Evolutionary conservation across 2,888 invertebrate species (phyloP).

Genomic region (Polymixis flavicincta): DNA sequence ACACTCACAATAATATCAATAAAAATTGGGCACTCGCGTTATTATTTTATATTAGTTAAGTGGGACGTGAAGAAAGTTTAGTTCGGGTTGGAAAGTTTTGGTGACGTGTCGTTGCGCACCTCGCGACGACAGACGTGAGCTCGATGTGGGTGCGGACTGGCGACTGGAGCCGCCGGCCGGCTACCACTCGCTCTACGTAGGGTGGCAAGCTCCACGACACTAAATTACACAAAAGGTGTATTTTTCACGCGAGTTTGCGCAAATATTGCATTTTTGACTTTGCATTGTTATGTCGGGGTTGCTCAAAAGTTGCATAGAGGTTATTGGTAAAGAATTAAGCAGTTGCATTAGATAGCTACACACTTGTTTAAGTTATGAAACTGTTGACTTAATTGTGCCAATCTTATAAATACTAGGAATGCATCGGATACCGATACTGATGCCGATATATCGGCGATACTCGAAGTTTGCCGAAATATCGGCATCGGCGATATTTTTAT

Average conservation of each 20-base stretch:
- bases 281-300: slow-evolving; percentile 36
- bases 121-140: slow-evolving; percentile 64
- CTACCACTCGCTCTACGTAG: slow-evolving; percentile 74
- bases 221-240: slow-evolving; percentile 40
- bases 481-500: too few relatives aligned
- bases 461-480: too few relatives aligned
- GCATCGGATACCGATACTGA: too few relatives aligned
- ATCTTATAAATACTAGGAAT: background rate
- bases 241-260: slow-evolving; percentile 39
- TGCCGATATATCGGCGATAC: too few relatives aligned
- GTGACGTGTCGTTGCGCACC: slow-evolving; percentile 79
- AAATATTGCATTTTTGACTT: slow-evolving; percentile 35
- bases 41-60: slow-evolving; percentile 60
- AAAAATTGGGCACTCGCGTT: slow-evolving; percentile 68
- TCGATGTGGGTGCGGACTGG: slow-evolving; percentile 73
- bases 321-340: slow-evolving; percentile 17
- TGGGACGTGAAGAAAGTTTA: slow-evolving; percentile 80
- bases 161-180: slow-evolving; percentile 81
- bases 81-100: slow-evolving; percentile 84
- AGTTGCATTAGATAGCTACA: slow-evolving; percentile 17
- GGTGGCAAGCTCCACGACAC: slow-evolving; percentile 50
- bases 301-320: slow-evolving; percentile 20
- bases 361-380: slow-evolving; percentile 1
- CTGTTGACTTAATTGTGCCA: background rate
- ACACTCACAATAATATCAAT: slow-evolving; percentile 76